Evolutionary conservation across 2,797 vertebrate genomes (phyloP).

Genomic region (Ceyx erithaca): DNA sequence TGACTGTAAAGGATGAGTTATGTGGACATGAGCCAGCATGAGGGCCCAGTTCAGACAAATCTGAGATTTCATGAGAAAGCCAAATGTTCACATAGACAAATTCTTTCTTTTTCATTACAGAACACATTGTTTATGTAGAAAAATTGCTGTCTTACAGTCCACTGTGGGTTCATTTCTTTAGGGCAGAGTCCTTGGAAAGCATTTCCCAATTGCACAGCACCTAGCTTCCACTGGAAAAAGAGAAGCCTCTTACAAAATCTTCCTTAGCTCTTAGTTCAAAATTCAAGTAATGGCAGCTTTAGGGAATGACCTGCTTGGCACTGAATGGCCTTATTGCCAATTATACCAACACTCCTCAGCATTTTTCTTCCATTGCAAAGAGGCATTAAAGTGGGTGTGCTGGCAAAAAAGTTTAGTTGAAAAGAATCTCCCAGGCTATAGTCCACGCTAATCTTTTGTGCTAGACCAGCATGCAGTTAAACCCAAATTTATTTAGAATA

Average conservation of each 20-base stretch:
- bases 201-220: not conserved
- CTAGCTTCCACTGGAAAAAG: not conserved
- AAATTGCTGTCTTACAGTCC: not conserved
- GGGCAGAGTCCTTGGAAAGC: not conserved
- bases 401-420: not conserved
- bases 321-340: not conserved
- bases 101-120: not conserved
- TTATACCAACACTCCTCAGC: not conserved
- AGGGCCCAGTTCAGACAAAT: conserved; percentile 64
- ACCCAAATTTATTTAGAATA: not conserved
- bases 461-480: not conserved
- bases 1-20: conserved; percentile 80
- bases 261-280: not conserved
- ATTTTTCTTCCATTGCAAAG: not conserved
- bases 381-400: not conserved
- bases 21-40: conserved; percentile 74
- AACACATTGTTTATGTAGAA: conserved; percentile 29
- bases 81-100: conserved; percentile 49
- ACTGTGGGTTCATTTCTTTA: not conserved
- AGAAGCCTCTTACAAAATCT: not conserved
- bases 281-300: not conserved
- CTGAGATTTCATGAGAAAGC: conserved; percentile 54
- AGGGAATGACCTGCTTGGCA: not conserved
- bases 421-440: not conserved
- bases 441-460: not conserved